Evolutionary conservation across 2,113 vertebrate genomes (phyloP).

Genomic region (Scalopus aquaticus): DNA sequence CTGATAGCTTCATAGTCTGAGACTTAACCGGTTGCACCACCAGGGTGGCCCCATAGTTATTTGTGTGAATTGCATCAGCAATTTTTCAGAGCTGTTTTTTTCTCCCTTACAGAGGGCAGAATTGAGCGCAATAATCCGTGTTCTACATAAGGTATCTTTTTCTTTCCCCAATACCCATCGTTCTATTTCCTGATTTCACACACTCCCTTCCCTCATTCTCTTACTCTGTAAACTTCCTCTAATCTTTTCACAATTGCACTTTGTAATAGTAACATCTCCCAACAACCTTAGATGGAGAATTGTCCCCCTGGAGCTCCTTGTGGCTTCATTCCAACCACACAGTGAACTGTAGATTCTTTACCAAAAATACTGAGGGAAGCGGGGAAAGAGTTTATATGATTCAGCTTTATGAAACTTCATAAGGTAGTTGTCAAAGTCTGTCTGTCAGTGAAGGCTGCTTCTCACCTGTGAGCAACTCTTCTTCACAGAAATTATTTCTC

Average conservation of each 20-base stretch:
- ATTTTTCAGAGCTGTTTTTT: slow-evolving; percentile 33
- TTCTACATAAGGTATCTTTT: neutral
- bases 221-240: slow-evolving; percentile 18
- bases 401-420: slow-evolving; percentile 7
- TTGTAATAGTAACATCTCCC: neutral
- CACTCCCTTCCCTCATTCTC: neutral
- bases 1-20: too few relatives aligned
- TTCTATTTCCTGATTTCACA: neutral
- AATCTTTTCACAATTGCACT: neutral
- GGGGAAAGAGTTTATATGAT: neutral
- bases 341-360: slow-evolving; percentile 5
- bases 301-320: neutral
- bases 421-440: neutral
- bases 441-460: neutral
- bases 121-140: neutral
- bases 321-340: neutral
- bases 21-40: too few relatives aligned
- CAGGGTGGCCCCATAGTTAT: too few relatives aligned
- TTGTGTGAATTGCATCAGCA: neutral
- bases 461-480: neutral
- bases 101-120: neutral
- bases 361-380: neutral
- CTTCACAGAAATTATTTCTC: neutral
- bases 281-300: neutral
- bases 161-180: neutral